These are phyloP conservation scores for Benitochromis conjunctus DNA, from an alignment of 2,113 vertebrate genomes.

Conservation along the genomic window DNA sequence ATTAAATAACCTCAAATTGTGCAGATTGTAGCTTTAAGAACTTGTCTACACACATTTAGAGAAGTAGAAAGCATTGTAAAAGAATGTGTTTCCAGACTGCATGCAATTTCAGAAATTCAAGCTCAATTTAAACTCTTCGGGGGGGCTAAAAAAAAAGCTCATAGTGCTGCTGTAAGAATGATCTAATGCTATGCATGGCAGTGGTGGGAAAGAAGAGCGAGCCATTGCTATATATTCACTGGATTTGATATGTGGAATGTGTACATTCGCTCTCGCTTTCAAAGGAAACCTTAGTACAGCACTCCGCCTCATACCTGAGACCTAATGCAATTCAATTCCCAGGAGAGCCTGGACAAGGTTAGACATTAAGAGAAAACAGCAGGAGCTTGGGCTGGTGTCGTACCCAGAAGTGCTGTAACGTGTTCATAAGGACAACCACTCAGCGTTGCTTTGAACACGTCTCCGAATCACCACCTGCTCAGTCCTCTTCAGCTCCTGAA, in stretches of 20 bases:
- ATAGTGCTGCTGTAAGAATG: neutral
- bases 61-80: neutral
- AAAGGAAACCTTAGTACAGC: neutral
- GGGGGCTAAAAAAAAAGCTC: neutral
- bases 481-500: neutral
- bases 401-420: neutral
- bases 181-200: neutral
- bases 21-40: neutral
- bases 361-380: neutral
- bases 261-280: neutral
- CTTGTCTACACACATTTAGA: neutral
- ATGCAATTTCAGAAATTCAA: neutral
- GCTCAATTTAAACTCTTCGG: neutral
- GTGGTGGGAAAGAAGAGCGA: neutral
- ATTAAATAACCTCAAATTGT: neutral
- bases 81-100: neutral
- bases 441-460: neutral
- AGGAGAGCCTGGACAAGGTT: neutral
- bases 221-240: neutral
- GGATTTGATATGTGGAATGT: neutral
- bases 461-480: neutral
- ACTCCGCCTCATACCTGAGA: neutral
- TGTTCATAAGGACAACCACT: neutral
- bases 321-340: neutral
- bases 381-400: neutral